phyloP scores from a whole-genome alignment of 2,113 vertebrate genomes.

The Indri indri region DNA sequence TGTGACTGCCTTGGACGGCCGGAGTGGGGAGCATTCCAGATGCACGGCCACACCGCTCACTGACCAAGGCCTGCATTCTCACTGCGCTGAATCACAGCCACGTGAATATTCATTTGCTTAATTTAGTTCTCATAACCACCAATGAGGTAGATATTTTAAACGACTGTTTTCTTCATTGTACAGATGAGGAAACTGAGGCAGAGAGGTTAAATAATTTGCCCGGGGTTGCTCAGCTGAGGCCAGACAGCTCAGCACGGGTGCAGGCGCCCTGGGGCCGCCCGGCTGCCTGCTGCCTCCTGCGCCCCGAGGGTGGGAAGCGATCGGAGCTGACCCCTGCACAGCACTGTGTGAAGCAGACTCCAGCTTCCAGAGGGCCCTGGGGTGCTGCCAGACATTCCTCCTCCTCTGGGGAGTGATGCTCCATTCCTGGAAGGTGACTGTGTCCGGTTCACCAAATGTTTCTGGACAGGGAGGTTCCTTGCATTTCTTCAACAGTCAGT shows the following conservation, averaged over 20 bases:
- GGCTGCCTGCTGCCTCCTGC: background rate
- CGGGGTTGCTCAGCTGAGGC: accelerated
- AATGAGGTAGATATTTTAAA: accelerated
- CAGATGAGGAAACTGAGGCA: background rate
- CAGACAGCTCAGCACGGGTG: accelerated
- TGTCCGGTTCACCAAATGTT: accelerated
- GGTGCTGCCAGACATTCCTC: accelerated
- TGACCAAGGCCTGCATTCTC: accelerated
- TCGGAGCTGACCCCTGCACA: accelerated
- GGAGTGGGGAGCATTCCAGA: background rate
- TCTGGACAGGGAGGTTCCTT: background rate
- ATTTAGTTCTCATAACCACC: accelerated
- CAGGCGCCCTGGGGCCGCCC: background rate
- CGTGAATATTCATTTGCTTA: accelerated
- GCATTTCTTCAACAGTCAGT: accelerated
- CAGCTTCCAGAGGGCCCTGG: accelerated
- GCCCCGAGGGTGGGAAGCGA: no score
- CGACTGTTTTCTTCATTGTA: accelerated
- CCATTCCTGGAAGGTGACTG: accelerated
- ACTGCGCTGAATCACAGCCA: accelerated
- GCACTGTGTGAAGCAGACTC: no score
- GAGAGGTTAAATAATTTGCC: accelerated
- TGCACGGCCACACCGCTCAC: accelerated
- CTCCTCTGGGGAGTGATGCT: accelerated
- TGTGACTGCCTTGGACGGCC: accelerated